Conservation (phyloP, 2,113 vertebrate genomes). For the Macrotus californicus region DNA sequence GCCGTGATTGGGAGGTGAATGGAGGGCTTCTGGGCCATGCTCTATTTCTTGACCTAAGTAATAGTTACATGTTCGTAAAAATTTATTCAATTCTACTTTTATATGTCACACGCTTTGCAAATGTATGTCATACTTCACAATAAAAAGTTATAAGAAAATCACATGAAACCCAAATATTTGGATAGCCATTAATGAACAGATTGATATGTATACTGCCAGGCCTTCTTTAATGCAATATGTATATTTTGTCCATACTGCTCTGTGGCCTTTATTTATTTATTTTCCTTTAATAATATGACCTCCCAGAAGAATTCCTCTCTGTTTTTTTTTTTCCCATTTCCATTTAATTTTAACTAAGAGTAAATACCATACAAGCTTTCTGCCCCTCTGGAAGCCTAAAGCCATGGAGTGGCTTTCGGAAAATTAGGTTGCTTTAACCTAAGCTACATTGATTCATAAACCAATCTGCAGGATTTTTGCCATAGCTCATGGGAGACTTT, state of each 20-base stretch:
- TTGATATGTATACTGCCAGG: background rate
- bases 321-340: conserved; percentile 30
- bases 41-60: background rate
- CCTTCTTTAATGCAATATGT: background rate
- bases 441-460: conserved; percentile 76
- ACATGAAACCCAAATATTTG: background rate
- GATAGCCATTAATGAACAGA: background rate
- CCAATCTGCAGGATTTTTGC: conserved; percentile 72
- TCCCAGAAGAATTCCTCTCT: background rate
- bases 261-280: background rate
- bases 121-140: background rate
- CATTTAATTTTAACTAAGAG: conserved; percentile 74
- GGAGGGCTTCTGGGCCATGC: background rate
- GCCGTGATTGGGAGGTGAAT: background rate
- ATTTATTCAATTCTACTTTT: background rate
- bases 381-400: conserved; percentile 72
- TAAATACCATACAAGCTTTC: conserved; percentile 62
- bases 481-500: conserved; percentile 70
- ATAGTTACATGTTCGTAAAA: background rate
- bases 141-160: background rate
- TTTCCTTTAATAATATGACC: background rate
- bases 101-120: background rate
- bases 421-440: conserved; percentile 75
- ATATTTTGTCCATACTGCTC: background rate
- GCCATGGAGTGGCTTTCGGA: conserved; percentile 71